Conservation (phyloP, 2,113 vertebrate species). For the Empidonax traillii region DNA sequence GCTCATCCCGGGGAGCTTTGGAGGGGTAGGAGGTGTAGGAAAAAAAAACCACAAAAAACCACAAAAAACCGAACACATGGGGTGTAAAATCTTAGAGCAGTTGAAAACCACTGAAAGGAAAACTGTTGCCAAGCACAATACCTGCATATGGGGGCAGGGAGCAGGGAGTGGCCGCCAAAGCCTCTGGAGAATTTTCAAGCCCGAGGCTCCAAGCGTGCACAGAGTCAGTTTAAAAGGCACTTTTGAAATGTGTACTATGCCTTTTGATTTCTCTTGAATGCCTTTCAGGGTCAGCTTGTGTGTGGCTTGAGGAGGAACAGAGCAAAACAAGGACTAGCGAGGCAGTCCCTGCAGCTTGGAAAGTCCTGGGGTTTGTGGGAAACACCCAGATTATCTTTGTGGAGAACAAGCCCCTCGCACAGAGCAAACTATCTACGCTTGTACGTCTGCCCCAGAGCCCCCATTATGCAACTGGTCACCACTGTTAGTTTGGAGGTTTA, state of each 20-base stretch:
- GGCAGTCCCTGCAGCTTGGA: background rate
- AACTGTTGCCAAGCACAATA: slow-evolving; percentile 35
- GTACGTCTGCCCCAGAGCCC: background rate
- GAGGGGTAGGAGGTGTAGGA: background rate
- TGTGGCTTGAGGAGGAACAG: background rate
- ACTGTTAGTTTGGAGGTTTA: slow-evolving; percentile 26
- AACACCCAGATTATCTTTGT: background rate
- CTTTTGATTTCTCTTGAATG: background rate
- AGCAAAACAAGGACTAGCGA: background rate
- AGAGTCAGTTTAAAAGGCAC: background rate
- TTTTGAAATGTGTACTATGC: background rate
- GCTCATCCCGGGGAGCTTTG: slow-evolving; percentile 1
- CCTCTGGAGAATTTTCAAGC: background rate
- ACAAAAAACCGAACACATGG: background rate
- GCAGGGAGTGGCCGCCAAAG: background rate
- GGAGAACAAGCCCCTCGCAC: background rate
- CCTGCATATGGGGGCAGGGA: slow-evolving; percentile 15
- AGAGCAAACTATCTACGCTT: background rate
- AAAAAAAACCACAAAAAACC: background rate
- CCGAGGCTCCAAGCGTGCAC: background rate
- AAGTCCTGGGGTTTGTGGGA: background rate
- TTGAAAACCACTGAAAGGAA: background rate
- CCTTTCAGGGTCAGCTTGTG: background rate
- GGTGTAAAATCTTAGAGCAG: background rate
- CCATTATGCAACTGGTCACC: background rate